Evolutionary conservation across 2,888 invertebrate genomes (phyloP), one percentile per base, ranked within the genome.

Genomic region (Cryptocheilus praepositus): DNA sequence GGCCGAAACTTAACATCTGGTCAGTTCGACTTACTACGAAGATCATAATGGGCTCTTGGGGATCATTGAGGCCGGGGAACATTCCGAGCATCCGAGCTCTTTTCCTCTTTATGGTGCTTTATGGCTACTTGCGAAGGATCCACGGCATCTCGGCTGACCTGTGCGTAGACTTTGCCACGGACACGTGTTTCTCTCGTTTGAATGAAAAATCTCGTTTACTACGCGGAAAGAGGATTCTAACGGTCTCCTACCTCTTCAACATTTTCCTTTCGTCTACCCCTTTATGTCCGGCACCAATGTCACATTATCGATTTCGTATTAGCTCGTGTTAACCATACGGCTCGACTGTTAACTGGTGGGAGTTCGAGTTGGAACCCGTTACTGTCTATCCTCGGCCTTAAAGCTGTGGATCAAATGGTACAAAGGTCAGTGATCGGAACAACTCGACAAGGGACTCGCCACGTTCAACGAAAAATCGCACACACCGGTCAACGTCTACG

Each of bases 21-120:
- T 81, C 85, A 82, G 77, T 70, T 79, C 65, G 81, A 81, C 80
- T 81, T 80, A 83, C 81, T 80, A 82, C 77, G 79, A 81, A 73
- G 36, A 75, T 80, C 81, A 82, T 81, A 83, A 82, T 81, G 72
- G 77, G 67, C 71, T 67, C 66, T 69, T 63, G 64, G 77, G 79
- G 72, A 79, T 81, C 80, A 79, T 70, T 71, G 73, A 67, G 67
- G 46, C 45, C 60, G 46, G 56, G 36, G 73, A 55, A 55, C 53
- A 21, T 18, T 16, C 46, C 43, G 63, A 15, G 61, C 65, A 68
- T 74, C 67, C n/a, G n/a, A n/a, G 64, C 53, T 73, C 53, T 59
- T 56, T 22, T 68, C 52, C 51, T 62, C 70, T 79, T 78, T 76
- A 68, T 73, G 68, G 55, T 45, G 67, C 70, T 76, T 62, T 76